Conservation (phyloP, 1,140 invertebrate genomes). For the Ostrea edulis region DNA sequence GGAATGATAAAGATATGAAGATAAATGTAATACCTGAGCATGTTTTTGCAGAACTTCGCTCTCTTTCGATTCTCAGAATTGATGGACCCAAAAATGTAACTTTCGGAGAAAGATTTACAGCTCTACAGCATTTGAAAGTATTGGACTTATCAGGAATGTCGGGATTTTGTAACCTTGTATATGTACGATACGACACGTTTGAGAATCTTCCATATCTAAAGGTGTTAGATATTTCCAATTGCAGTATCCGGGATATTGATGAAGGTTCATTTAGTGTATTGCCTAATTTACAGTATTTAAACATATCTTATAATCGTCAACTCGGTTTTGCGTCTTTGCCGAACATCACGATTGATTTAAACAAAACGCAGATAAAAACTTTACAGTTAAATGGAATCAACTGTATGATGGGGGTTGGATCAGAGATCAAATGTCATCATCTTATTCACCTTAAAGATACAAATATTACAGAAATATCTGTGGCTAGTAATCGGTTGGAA, state of each 20-base stretch:
- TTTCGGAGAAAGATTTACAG: not conserved
- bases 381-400: not conserved
- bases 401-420: not conserved
- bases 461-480: too few species aligned
- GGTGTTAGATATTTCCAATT: too few species aligned
- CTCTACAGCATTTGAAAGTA: not conserved
- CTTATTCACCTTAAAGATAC: not conserved
- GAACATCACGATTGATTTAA: too few species aligned
- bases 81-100: not conserved
- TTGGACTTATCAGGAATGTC: too few species aligned
- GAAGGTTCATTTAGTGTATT: too few species aligned
- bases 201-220: not conserved
- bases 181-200: not conserved
- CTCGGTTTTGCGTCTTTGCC: not conserved
- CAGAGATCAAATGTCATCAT: not conserved
- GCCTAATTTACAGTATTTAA: not conserved
- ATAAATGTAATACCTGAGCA: too few species aligned
- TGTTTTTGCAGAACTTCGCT: too few species aligned
- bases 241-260: too few species aligned
- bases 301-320: not conserved
- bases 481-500: too few species aligned
- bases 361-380: not conserved
- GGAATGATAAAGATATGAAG: too few species aligned
- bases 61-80: not conserved
- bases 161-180: not conserved